Evolutionary conservation across 2,797 vertebrate genomes (phyloP), one percentile per base, ranked within the genome.

Genomic region (Apogon talboti): DNA sequence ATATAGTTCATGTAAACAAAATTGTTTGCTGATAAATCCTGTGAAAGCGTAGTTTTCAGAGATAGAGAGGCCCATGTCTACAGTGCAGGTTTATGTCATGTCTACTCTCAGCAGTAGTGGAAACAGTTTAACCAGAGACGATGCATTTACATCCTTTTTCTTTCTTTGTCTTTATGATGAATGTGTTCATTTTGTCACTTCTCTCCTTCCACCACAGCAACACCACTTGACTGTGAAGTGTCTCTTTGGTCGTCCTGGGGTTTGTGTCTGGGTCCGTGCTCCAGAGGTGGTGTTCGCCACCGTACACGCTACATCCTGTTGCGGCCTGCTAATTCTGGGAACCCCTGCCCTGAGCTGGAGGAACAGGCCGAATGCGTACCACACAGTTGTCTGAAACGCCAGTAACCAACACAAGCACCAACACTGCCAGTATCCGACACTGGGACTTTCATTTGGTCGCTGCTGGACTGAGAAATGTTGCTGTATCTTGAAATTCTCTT

Each of bases 171-270:
- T 48, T 21, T 4, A 53, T 28, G 24, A 28, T 15, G 18, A 15
- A 33, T 41, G 43, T 58, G 10, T 35, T 11, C 12, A 7, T n/a
- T 12, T 37, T 7, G 28, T 51, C 1, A 76, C 9, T 8, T 74
- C 24, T 28, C 19, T 28, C 41, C 18, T 11, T 33, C 38, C 4
- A 1, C 67, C 49, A 21, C 87, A 95, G 94, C 66, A 19, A 95
- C 94, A 1, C 94, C 94, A 0, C 76, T 95, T 74, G 94, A 95
- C 89, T 95, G 94, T 52, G 92, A 94, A 77, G 93, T 95, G 61
- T 93, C 94, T 5, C 81, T 90, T 58, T 95, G 94, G 94, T 95
- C 94, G 0, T 93, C 94, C 51, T 95, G 94, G 94, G 94, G 94
- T 49, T 82, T 94, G 78, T 95, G 94, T 72, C 70, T 92, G 59